Conservation (phyloP, 2,888 invertebrate genomes). For the Campoplex nolae region DNA sequence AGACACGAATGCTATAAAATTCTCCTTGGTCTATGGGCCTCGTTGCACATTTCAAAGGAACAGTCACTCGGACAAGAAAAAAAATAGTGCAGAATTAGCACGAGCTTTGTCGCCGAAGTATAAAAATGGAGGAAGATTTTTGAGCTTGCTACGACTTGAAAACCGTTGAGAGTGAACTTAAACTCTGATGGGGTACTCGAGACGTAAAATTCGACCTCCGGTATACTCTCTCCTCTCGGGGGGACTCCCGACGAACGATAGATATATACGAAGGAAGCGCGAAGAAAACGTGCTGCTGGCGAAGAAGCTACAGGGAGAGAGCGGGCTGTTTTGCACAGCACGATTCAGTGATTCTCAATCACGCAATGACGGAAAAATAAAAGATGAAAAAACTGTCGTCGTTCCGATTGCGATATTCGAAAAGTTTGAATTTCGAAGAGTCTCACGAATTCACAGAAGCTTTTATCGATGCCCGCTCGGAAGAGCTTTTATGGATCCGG, state of each 20-base stretch:
- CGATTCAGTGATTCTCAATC: conserved; percentile 67
- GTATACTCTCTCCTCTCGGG: conserved; percentile 39
- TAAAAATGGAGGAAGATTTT: not conserved
- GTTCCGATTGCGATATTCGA: not conserved
- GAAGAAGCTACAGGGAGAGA: conserved; percentile 11
- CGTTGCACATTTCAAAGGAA: not conserved
- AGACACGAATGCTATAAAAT: conserved; percentile 2
- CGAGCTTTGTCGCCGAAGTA: not conserved
- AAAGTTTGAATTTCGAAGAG: not conserved
- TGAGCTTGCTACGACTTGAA: not conserved
- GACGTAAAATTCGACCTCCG: conserved; percentile 51
- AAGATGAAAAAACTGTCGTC: not conserved
- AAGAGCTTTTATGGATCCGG: too few species aligned
- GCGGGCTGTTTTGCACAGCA: conserved; percentile 20
- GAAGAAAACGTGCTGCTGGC: conserved; percentile 42
- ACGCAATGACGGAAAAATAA: not conserved
- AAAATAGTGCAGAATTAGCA: not conserved
- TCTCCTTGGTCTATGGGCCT: not conserved
- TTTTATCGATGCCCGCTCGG: not conserved
- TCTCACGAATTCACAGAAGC: not conserved
- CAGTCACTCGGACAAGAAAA: not conserved
- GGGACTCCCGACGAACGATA: conserved; percentile 42
- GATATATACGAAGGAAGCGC: conserved; percentile 18
- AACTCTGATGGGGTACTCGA: conserved; percentile 45
- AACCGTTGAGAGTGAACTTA: not conserved